Conservation (phyloP, 2,113 vertebrate genomes). For the Ptyas mucosa region DNA sequence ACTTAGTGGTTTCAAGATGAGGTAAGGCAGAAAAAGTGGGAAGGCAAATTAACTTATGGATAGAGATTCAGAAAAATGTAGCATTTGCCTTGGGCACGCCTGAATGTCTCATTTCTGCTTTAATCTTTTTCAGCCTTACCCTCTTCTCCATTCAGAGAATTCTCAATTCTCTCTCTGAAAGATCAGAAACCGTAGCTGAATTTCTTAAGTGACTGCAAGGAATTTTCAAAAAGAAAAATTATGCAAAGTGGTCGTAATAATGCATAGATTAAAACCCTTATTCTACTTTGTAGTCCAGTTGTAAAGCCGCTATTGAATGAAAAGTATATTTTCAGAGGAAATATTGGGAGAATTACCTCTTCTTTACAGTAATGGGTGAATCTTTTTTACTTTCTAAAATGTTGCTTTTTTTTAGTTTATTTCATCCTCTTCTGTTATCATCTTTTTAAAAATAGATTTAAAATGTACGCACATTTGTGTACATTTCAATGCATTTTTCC, state of each 20-base stretch:
- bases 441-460: not conserved
- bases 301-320: not conserved
- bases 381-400: not conserved
- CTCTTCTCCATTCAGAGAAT: not conserved
- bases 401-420: not conserved
- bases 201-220: not conserved
- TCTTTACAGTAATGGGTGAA: not conserved
- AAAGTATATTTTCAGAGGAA: not conserved
- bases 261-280: not conserved
- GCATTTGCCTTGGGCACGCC: not conserved
- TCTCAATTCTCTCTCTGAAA: not conserved
- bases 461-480: not conserved
- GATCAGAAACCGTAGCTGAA: not conserved
- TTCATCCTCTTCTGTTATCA: not conserved
- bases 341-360: not conserved
- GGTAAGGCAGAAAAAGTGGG: not conserved
- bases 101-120: not conserved
- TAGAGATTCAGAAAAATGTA: not conserved
- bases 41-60: not conserved
- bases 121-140: not conserved
- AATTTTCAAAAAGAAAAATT: not conserved
- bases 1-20: not conserved
- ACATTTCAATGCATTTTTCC: not conserved
- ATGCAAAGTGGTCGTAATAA: not conserved
- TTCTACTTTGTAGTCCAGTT: not conserved